These are phyloP conservation scores for Alca torda DNA, from an alignment of 2,797 vertebrate species.

Conservation along the genomic window DNA sequence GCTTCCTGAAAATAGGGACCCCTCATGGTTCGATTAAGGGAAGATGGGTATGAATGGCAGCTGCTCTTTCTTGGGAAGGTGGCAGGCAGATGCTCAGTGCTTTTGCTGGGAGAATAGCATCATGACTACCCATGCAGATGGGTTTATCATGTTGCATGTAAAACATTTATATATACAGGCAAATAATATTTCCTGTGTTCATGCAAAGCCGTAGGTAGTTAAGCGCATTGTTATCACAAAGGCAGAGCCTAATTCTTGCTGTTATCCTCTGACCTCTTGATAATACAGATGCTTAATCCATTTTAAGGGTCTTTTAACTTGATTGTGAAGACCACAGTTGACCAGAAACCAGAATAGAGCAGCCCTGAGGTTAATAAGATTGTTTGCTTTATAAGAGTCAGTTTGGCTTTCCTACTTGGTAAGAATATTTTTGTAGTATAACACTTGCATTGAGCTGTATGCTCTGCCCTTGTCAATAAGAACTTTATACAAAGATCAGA, in stretches of 20 bases:
- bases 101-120: not conserved
- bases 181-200: not conserved
- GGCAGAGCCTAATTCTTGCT: not conserved
- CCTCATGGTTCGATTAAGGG: not conserved
- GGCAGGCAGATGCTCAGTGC: not conserved
- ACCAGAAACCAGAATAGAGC: conserved; percentile 1
- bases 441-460: not conserved
- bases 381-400: not conserved
- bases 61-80: not conserved
- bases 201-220: not conserved
- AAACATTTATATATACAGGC: not conserved
- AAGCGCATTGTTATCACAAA: not conserved
- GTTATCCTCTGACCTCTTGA: not conserved
- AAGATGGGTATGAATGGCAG: conserved; percentile 9
- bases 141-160: not conserved
- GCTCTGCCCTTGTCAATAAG: not conserved
- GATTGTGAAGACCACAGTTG: not conserved
- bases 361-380: not conserved
- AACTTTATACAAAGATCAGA: not conserved
- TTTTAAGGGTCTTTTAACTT: not conserved
- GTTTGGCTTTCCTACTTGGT: not conserved
- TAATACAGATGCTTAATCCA: not conserved
- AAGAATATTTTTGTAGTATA: not conserved
- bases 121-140: not conserved
- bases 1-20: not conserved